Evolutionary conservation across 2,888 invertebrate genomes (phyloP).

Genomic region (Chloroclysta siterata): DNA sequence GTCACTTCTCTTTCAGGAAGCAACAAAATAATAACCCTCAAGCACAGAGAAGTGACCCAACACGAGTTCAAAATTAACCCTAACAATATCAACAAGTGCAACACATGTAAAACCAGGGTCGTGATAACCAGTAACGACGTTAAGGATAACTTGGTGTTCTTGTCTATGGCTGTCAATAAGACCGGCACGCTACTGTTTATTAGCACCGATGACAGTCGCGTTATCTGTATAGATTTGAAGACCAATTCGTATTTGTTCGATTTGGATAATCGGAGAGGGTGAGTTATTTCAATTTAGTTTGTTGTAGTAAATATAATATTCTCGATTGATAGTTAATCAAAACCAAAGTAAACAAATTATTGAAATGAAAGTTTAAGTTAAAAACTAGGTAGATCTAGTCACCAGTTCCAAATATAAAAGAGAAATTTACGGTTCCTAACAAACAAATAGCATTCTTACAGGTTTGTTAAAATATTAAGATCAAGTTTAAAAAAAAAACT

Average conservation of each 20-base stretch:
- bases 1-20: constrained; percentile 55
- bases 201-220: constrained; percentile 73
- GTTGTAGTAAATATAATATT: too few species aligned
- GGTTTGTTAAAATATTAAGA: too few species aligned
- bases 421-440: too few species aligned
- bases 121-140: constrained; percentile 63
- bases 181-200: constrained; percentile 72
- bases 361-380: too few species aligned
- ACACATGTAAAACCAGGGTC: constrained; percentile 54
- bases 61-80: constrained; percentile 61
- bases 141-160: constrained; percentile 64
- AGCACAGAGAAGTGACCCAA: constrained; percentile 65
- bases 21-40: constrained; percentile 72
- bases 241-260: constrained; percentile 67
- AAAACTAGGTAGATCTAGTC: too few species aligned
- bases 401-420: too few species aligned
- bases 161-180: constrained; percentile 71
- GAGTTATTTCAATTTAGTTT: constrained; percentile 41
- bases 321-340: too few species aligned
- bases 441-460: too few species aligned
- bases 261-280: constrained; percentile 78
- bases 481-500: too few species aligned
- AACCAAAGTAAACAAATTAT: too few species aligned
- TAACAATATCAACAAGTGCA: constrained; percentile 51
- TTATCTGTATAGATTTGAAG: constrained; percentile 73